A percentile compares a stretch with the other conserved stretches of the same genome.
These are phyloP conservation scores for Parnassius apollo DNA, from an alignment of 2,888 invertebrate species.

Conservation along the genomic window DNA sequence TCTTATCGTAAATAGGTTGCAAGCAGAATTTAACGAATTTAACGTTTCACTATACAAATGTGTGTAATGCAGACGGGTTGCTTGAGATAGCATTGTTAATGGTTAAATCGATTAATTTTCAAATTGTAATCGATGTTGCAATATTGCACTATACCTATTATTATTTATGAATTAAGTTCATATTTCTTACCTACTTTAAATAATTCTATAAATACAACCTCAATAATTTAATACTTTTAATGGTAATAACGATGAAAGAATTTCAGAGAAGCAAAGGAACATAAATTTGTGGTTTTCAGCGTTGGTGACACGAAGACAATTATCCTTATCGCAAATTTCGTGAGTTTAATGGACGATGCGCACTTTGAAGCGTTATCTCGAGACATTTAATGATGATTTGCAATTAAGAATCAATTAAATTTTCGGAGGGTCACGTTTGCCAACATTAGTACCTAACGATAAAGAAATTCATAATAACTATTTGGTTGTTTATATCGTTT, in stretches of 20 bases:
- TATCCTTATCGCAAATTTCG: slow-evolving; percentile 56
- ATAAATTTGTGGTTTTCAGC: slow-evolving; percentile 20
- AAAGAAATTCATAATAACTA: slow-evolving; percentile 36
- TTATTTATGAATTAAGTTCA: neutral
- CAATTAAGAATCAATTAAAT: slow-evolving; percentile 78
- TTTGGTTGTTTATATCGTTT: neutral
- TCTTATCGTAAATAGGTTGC: slow-evolving; percentile 17
- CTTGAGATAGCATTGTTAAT: slow-evolving; percentile 19
- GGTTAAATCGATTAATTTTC: slow-evolving; percentile 16
- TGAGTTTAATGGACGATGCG: slow-evolving; percentile 51
- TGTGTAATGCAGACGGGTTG: slow-evolving; percentile 10
- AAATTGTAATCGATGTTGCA: slow-evolving; percentile 15
- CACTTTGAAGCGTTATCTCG: slow-evolving; percentile 65
- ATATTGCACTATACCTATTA: slow-evolving; percentile 18
- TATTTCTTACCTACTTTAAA: neutral
- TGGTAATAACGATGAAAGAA: neutral
- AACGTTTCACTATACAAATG: slow-evolving; percentile 2
- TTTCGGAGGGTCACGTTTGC: slow-evolving; percentile 66
- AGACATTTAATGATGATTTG: slow-evolving; percentile 66
- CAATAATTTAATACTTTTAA: neutral
- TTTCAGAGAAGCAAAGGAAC: neutral
- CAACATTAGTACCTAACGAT: slow-evolving; percentile 53
- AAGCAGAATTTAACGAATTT: slow-evolving; percentile 17
- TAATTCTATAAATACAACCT: neutral
- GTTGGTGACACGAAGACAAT: slow-evolving; percentile 27